A percentile compares a stretch with the other conserved stretches of the same genome.
phyloP scores from a whole-genome alignment of 2,888 invertebrate genomes.

The Pyrrhosoma nymphula region DNA sequence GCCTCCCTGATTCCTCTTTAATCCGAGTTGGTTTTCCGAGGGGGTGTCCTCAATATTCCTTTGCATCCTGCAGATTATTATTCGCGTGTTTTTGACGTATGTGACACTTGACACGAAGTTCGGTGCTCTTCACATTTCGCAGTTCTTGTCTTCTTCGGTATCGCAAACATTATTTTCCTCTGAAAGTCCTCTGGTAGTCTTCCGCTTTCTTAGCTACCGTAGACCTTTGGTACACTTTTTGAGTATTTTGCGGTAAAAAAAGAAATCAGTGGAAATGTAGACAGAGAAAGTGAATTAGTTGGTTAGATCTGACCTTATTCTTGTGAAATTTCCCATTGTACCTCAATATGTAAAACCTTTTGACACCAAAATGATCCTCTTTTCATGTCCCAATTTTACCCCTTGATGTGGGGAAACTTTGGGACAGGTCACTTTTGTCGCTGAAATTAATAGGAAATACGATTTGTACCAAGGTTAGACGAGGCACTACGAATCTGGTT shows the following conservation, averaged over 20 bases:
- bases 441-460: background rate
- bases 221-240: background rate
- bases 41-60: too few species aligned
- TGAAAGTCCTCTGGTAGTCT: too few species aligned
- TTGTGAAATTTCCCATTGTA: background rate
- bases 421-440: background rate
- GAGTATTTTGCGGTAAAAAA: background rate
- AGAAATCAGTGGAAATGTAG: background rate
- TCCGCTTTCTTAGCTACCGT: too few species aligned
- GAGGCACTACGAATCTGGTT: background rate
- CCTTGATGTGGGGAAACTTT: background rate
- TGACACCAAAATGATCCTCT: background rate
- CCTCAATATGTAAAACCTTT: background rate
- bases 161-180: too few species aligned
- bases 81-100: too few species aligned
- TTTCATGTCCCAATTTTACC: slow-evolving; percentile 18
- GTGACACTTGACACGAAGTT: too few species aligned
- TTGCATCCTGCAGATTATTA: too few species aligned
- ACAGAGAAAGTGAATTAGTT: background rate
- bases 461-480: background rate
- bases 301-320: background rate
- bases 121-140: too few species aligned
- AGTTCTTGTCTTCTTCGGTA: too few species aligned
- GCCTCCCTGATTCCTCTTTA: too few species aligned
- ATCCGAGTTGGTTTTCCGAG: too few species aligned